These are phyloP conservation scores for Tachycineta bicolor DNA, from an alignment of 2,113 vertebrate species.

Conservation along the genomic window DNA sequence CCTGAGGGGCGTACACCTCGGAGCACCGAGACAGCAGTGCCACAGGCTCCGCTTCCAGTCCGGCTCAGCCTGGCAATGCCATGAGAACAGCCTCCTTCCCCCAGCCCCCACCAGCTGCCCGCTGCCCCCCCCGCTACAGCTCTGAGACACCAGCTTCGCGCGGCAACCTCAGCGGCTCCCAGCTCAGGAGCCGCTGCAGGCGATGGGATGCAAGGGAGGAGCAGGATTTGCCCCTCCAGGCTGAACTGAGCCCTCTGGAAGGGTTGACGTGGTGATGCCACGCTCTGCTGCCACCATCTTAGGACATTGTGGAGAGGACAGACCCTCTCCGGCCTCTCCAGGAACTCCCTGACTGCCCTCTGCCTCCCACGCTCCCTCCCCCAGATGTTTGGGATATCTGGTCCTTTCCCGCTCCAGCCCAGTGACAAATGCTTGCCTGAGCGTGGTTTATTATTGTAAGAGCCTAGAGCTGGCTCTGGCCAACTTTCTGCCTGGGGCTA, in stretches of 20 bases:
- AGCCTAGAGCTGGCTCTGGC: constrained; percentile 29
- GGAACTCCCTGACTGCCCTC: background rate
- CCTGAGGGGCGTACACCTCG: rapidly evolving
- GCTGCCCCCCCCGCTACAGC: rapidly evolving
- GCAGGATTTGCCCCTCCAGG: background rate
- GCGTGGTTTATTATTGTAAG: constrained; percentile 46
- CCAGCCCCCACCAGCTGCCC: background rate
- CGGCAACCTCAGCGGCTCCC: background rate
- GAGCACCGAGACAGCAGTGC: background rate
- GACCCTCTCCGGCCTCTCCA: background rate
- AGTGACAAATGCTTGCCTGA: constrained; percentile 47
- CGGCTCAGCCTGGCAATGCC: background rate
- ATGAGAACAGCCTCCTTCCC: background rate
- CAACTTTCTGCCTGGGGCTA: constrained; percentile 39
- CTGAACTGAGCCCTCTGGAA: background rate
- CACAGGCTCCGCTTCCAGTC: background rate
- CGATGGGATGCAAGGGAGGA: background rate
- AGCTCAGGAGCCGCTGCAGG: background rate
- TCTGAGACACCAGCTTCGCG: background rate
- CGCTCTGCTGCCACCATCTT: background rate
- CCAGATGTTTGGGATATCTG: constrained; percentile 63
- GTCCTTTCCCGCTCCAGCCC: background rate
- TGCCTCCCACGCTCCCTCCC: constrained; percentile 26
- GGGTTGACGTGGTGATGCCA: background rate
- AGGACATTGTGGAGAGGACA: background rate